Evolutionary conservation across 2,113 vertebrate species (phyloP).

Genomic region (Phylloscopus whistleri): DNA sequence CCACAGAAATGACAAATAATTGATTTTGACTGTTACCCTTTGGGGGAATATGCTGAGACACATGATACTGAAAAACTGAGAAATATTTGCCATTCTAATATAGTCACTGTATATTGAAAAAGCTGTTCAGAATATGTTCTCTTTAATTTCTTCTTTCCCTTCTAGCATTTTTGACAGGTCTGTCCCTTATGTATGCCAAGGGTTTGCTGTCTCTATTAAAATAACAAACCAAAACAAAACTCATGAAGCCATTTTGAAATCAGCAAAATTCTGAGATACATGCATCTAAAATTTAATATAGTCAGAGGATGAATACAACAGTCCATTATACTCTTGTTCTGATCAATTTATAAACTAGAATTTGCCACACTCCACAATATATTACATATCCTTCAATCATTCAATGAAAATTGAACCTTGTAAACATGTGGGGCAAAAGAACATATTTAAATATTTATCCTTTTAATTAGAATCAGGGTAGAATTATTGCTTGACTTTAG

Average conservation of each 20-base stretch:
- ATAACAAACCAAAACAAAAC: background rate
- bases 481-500: background rate
- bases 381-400: background rate
- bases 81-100: background rate
- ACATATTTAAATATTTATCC: background rate
- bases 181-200: background rate
- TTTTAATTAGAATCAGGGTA: background rate
- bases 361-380: background rate
- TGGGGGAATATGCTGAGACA: background rate
- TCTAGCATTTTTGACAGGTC: background rate
- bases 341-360: background rate
- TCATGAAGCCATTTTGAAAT: background rate
- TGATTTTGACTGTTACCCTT: background rate
- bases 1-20: background rate
- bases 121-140: background rate
- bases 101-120: background rate
- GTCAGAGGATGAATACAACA: background rate
- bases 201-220: background rate
- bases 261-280: background rate
- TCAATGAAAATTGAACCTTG: background rate
- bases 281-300: background rate
- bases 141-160: background rate
- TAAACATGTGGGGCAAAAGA: background rate
- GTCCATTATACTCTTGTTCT: background rate
- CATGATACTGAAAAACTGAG: background rate